Evolutionary conservation across 2,797 vertebrate genomes (phyloP).

Genomic region (Sparidentex hasta): DNA sequence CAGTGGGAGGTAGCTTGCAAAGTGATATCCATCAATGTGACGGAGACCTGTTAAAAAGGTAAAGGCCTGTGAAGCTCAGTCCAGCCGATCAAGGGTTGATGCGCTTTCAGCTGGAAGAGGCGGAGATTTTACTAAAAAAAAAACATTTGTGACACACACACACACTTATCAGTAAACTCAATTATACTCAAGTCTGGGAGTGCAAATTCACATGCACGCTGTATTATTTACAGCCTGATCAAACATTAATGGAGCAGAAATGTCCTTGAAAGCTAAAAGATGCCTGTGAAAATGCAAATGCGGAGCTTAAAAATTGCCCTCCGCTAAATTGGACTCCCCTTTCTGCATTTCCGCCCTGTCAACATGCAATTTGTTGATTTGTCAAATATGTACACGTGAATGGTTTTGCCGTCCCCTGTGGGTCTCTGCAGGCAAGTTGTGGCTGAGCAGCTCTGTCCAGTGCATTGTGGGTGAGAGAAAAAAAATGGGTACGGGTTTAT

Average conservation of each 20-base stretch:
- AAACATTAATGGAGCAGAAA: constrained; percentile 71
- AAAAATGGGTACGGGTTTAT: constrained; percentile 28
- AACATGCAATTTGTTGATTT: constrained; percentile 71
- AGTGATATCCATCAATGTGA: constrained; percentile 7
- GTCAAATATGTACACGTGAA: constrained; percentile 70
- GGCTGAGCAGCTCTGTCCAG: constrained; percentile 28
- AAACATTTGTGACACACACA: constrained; percentile 32
- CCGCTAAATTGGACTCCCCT: constrained; percentile 51
- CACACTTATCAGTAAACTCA: constrained; percentile 53
- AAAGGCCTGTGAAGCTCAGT: background rate
- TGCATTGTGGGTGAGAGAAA: constrained; percentile 44
- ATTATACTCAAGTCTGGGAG: constrained; percentile 37
- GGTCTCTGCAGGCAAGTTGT: constrained; percentile 58
- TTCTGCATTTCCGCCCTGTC: constrained; percentile 55
- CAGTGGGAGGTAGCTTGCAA: background rate
- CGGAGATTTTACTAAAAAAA: constrained; percentile 9
- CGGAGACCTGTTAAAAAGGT: background rate
- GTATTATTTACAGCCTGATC: constrained; percentile 57
- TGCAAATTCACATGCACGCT: constrained; percentile 37
- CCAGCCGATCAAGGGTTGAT: background rate
- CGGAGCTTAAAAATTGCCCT: constrained; percentile 30
- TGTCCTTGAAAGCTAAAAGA: constrained; percentile 73
- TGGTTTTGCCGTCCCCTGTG: constrained; percentile 50
- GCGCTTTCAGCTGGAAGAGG: background rate
- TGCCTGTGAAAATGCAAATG: constrained; percentile 63